Evolutionary conservation across 2,888 invertebrate species (phyloP), one percentile per base, ranked within the genome.

Genomic region (Cephus nigrinus): DNA sequence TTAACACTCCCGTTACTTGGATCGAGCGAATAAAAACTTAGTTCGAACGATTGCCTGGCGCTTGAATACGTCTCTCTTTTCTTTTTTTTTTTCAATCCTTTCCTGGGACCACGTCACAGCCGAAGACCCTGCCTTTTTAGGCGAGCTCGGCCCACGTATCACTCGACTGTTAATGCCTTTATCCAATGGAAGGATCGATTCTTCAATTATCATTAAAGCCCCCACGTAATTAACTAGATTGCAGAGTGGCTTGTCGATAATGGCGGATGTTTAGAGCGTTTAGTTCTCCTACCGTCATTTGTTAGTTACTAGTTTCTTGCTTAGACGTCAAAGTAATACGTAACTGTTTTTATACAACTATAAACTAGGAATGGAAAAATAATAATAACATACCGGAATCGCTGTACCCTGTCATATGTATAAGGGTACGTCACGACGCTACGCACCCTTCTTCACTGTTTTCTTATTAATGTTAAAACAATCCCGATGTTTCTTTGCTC

Each of bases 121-220:
- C 55, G 74, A 32, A 40, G 36, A 71, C 69, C 74, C 31, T 34
- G 74, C 74, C 74, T 74, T 74, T 76, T 76, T 78, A 76, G 72
- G 74, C 40, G 69, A 11, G 72, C 32, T 55, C 78, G 75, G 75
- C 78, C 80, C 82, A 80, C 80, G 79, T 78, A 76, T 40, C 75
- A 74, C 69, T 55, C 75, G 68, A 55, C 72, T 15, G 75, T 78
- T 71, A 75, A 81, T 75, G 78, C 76, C 78, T 82, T 82, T 82
- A 82, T 82, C 80, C 77, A 82, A 84, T 82, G 81, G 82, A 79
- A 80, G 78, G 76, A 84, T 84, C 83, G 83, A 84, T 82, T 82
- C 80, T 80, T 78, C 78, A 78, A 80, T 76, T 81, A 74, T 74
- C 76, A 35, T 74, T 74, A 32, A 31, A 77, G 76, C 80, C 77